Evolutionary conservation across 2,888 invertebrate species (phyloP).

Genomic region (Pyrochroa serraticornis): DNA sequence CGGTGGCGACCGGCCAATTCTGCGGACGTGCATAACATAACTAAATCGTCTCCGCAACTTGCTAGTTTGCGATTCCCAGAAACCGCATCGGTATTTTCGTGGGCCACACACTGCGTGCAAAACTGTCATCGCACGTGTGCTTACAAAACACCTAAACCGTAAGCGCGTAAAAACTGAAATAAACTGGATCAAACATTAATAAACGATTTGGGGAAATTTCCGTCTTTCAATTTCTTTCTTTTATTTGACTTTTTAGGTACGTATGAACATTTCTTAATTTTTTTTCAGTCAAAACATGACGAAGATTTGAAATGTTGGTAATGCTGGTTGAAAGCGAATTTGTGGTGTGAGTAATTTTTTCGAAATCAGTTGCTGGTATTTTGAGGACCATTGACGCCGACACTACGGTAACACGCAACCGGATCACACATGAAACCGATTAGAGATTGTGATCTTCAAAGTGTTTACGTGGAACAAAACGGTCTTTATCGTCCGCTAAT

Average conservation of each 20-base stretch:
- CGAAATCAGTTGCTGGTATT: too few species aligned
- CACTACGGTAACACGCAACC: slow-evolving; percentile 22
- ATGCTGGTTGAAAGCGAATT: too few species aligned
- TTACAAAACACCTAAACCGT: slow-evolving; percentile 12
- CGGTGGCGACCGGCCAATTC: slow-evolving; percentile 37
- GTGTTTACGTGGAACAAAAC: slow-evolving; percentile 22
- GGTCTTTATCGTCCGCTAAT: slow-evolving; percentile 21
- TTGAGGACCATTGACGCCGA: slow-evolving; percentile 5
- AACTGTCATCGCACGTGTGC: slow-evolving; percentile 28
- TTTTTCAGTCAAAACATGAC: too few species aligned
- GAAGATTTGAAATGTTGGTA: too few species aligned
- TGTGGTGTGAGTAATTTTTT: too few species aligned
- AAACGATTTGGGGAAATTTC: too few species aligned
- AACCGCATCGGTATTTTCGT: slow-evolving; percentile 31
- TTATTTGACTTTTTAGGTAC: too few species aligned
- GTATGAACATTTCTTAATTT: too few species aligned
- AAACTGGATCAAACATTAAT: too few species aligned
- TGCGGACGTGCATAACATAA: slow-evolving; percentile 36
- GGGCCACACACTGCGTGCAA: slow-evolving; percentile 29
- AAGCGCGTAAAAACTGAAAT: background rate
- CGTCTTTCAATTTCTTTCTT: too few species aligned
- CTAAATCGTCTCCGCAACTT: slow-evolving; percentile 24
- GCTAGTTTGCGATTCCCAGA: slow-evolving; percentile 31
- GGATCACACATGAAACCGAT: slow-evolving; percentile 28
- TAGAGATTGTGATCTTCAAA: slow-evolving; percentile 25